phyloP scores from a whole-genome alignment of 2,113 vertebrate genomes.

The Vombatus ursinus region DNA sequence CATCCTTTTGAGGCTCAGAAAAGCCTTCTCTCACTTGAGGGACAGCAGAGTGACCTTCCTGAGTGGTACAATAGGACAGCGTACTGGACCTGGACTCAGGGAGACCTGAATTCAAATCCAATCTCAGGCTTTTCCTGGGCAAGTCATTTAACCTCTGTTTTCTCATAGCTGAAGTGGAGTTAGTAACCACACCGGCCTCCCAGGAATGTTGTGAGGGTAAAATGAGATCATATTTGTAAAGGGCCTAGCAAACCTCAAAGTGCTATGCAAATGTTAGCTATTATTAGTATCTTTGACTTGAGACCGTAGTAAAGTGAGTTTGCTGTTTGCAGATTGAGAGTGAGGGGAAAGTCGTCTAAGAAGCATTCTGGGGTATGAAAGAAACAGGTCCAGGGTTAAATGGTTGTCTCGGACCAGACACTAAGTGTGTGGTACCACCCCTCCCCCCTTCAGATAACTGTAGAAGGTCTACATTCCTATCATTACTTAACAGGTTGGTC shows the following conservation, averaged over 20 bases:
- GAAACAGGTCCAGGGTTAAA: neutral
- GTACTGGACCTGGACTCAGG: neutral
- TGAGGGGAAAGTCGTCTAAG: neutral
- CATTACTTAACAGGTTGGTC: neutral
- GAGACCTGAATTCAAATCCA: neutral
- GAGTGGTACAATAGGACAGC: neutral
- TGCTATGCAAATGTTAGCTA: neutral
- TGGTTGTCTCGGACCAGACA: neutral
- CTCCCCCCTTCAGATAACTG: neutral
- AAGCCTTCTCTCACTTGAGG: neutral
- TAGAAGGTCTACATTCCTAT: too few relatives aligned
- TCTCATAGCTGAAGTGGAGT: neutral
- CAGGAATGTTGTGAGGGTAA: neutral
- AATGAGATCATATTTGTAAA: too few relatives aligned
- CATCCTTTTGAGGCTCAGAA: neutral
- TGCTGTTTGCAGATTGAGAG: neutral
- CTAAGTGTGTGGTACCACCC: neutral
- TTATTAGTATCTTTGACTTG: neutral
- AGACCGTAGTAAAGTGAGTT: neutral
- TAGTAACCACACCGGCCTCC: neutral
- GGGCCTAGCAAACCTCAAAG: neutral
- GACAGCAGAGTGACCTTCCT: neutral
- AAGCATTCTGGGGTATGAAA: neutral
- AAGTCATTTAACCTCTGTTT: neutral
- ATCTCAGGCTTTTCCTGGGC: neutral